Percentiles rank a stretch among this genome's conserved stretches.
Evolutionary conservation across 2,113 vertebrate genomes (phyloP).

Genomic region (Heterochromis multidens): DNA sequence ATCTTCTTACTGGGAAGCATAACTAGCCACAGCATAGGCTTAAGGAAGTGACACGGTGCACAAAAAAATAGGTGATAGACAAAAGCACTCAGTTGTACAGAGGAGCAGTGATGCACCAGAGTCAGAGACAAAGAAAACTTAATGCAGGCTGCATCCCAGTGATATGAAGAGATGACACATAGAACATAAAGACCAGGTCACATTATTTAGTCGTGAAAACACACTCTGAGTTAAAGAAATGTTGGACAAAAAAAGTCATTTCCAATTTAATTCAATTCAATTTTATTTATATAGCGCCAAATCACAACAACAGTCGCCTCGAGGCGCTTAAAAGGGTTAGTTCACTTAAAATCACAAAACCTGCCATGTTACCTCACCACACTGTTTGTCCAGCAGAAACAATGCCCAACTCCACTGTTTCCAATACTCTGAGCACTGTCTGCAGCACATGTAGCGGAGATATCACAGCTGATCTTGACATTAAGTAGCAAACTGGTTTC

Average conservation of each 20-base stretch:
- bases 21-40: neutral
- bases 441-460: neutral
- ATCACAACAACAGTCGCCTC: no score
- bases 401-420: neutral
- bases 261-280: no score
- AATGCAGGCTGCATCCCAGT: neutral
- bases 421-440: neutral
- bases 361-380: no score
- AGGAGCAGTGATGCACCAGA: neutral
- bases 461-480: no score
- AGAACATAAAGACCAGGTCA: neutral
- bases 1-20: neutral
- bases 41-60: neutral
- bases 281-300: no score
- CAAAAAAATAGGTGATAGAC: neutral
- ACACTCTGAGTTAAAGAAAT: neutral
- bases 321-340: neutral
- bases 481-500: neutral
- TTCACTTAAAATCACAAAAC: neutral
- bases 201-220: neutral
- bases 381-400: neutral
- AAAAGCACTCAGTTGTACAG: neutral
- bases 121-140: neutral
- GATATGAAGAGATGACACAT: neutral
- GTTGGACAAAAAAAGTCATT: neutral